phyloP scores from a whole-genome alignment of 2,113 vertebrate genomes.

The Corythaixoides concolor region DNA sequence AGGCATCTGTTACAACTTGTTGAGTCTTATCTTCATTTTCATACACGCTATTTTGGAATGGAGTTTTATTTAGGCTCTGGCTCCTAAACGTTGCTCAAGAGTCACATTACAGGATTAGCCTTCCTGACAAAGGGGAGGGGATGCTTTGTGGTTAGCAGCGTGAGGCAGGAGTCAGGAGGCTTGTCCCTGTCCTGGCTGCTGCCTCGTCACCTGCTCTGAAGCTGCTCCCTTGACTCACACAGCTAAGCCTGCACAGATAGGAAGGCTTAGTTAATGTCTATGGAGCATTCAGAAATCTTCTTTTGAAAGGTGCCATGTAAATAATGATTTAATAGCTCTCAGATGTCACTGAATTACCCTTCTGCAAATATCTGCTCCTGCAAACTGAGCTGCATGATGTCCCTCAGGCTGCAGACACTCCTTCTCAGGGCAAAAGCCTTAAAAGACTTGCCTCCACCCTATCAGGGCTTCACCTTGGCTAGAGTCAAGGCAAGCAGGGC shows the following conservation, averaged over 20 bases:
- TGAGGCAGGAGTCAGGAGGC: neutral
- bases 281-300: neutral
- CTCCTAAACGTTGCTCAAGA: conserved; percentile 51
- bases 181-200: neutral
- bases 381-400: neutral
- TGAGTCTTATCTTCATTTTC: conserved; percentile 70
- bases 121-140: conserved; percentile 50
- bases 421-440: neutral
- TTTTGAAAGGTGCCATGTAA: neutral
- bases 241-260: neutral
- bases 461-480: neutral
- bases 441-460: neutral
- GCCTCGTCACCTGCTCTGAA: neutral
- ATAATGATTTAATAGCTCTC: neutral
- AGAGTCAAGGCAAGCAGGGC: neutral
- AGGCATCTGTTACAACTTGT: conserved; percentile 70
- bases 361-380: neutral
- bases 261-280: neutral
- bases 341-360: neutral
- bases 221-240: neutral
- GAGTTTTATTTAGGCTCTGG: conserved; percentile 59
- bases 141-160: conserved; percentile 34
- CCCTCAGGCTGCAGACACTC: neutral
- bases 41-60: conserved; percentile 59
- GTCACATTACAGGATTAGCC: conserved; percentile 63